Evolutionary conservation across 2,888 invertebrate species (phyloP).

Genomic region (Orchesellides sinensis): DNA sequence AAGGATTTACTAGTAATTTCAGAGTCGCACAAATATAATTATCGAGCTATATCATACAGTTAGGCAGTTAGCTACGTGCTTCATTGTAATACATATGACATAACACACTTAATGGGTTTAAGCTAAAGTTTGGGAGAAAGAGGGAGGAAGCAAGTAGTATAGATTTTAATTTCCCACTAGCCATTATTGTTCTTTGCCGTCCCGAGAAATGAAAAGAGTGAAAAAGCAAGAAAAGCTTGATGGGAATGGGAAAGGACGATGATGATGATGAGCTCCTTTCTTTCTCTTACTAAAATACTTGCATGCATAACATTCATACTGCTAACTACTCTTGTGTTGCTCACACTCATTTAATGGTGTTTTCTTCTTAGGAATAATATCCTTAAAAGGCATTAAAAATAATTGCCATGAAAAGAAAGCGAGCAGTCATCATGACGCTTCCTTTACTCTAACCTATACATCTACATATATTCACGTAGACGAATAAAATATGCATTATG

Average conservation of each 20-base stretch:
- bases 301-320: slow-evolving; percentile 19
- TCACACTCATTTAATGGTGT: slow-evolving; percentile 45
- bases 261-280: slow-evolving; percentile 21
- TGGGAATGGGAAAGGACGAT: slow-evolving; percentile 1
- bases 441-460: no score
- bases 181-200: slow-evolving; percentile 27
- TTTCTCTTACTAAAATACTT: not conserved
- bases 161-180: slow-evolving; percentile 60
- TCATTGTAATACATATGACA: slow-evolving; percentile 32
- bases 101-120: slow-evolving; percentile 40
- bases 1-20: not conserved
- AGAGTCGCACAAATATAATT: not conserved
- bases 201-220: no score
- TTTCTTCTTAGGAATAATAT: slow-evolving; percentile 41
- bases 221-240: slow-evolving; percentile 18
- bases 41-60: no score
- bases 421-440: slow-evolving; percentile 29
- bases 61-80: no score
- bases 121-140: slow-evolving; percentile 10
- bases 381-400: slow-evolving; percentile 59
- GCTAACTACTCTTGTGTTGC: not conserved
- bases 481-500: no score
- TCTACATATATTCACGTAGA: no score
- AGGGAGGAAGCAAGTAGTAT: slow-evolving; percentile 28
- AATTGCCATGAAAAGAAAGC: slow-evolving; percentile 59